These are phyloP conservation scores for Sebastes vulpes DNA, from an alignment of 2,797 vertebrate genomes.

Conservation along the genomic window DNA sequence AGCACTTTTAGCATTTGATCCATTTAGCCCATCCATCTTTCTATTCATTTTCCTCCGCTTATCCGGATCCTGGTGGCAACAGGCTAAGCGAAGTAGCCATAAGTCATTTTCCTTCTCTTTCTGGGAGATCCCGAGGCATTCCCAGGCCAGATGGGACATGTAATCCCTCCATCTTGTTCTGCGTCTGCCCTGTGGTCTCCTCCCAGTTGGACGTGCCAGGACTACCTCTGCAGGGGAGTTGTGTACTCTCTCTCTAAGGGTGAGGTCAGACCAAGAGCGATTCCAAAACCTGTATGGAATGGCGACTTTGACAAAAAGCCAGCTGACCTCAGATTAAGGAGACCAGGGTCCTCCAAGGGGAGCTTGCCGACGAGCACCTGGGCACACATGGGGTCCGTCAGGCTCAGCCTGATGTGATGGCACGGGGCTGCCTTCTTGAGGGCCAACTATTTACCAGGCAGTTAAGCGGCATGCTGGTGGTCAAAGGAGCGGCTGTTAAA, in stretches of 20 bases:
- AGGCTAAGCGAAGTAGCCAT: background rate
- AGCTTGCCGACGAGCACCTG: background rate
- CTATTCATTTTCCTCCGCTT: background rate
- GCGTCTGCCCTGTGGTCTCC: background rate
- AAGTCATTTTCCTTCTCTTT: background rate
- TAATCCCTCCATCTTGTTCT: constrained; percentile 1
- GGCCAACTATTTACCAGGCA: too few relatives aligned
- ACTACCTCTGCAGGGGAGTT: background rate
- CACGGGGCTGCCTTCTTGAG: background rate
- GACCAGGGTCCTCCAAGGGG: background rate
- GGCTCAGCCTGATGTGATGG: background rate
- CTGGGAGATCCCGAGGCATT: background rate
- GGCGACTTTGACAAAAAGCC: background rate
- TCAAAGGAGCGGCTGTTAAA: too few relatives aligned
- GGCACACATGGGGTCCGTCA: background rate
- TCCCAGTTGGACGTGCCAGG: background rate
- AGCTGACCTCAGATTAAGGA: background rate
- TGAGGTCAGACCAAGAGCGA: background rate
- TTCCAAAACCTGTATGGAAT: background rate
- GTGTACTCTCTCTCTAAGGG: background rate
- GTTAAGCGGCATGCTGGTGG: too few relatives aligned
- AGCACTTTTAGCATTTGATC: background rate
- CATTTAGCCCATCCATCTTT: background rate
- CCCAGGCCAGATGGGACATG: background rate
- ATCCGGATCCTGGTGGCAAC: background rate